Percentiles rank a stretch among this genome's conserved stretches.
These are phyloP conservation scores for Zhuqinia jingwanae DNA, from an alignment of 2,888 invertebrate species.

Conservation along the genomic window DNA sequence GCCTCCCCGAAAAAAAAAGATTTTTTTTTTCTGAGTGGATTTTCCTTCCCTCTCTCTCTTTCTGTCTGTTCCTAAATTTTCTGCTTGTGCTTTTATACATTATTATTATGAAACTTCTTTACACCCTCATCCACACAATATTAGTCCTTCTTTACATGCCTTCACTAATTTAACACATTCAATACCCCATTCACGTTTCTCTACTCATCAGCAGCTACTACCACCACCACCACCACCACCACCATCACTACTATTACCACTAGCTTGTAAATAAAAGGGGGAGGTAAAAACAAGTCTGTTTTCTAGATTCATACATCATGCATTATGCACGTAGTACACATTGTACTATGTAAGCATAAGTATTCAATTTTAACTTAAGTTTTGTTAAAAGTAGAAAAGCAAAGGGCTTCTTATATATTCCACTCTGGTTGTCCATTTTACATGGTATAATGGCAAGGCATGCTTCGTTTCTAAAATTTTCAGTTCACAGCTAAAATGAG, in stretches of 20 bases:
- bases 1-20: slow-evolving; percentile 28
- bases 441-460: too few relatives aligned
- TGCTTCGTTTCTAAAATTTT: background rate
- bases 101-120: background rate
- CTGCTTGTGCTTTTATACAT: background rate
- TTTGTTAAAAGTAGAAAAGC: too few relatives aligned
- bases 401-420: too few relatives aligned
- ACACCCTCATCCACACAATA: slow-evolving; percentile 16
- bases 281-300: background rate
- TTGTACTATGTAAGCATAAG: too few relatives aligned
- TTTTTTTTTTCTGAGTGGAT: background rate
- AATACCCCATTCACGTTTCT: slow-evolving; percentile 45
- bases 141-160: background rate
- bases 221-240: background rate
- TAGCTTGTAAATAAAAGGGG: background rate
- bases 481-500: background rate
- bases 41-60: background rate
- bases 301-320: slow-evolving; percentile 13
- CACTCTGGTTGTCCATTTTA: too few relatives aligned
- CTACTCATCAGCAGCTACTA: background rate
- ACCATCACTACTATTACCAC: background rate
- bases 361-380: too few relatives aligned
- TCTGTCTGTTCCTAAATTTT: background rate
- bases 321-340: slow-evolving; percentile 38
- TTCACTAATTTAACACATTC: slow-evolving; percentile 29